These are phyloP conservation scores for Drosophila lacteicornis DNA, from an alignment of 1,140 invertebrate genomes.

Conservation along the genomic window DNA sequence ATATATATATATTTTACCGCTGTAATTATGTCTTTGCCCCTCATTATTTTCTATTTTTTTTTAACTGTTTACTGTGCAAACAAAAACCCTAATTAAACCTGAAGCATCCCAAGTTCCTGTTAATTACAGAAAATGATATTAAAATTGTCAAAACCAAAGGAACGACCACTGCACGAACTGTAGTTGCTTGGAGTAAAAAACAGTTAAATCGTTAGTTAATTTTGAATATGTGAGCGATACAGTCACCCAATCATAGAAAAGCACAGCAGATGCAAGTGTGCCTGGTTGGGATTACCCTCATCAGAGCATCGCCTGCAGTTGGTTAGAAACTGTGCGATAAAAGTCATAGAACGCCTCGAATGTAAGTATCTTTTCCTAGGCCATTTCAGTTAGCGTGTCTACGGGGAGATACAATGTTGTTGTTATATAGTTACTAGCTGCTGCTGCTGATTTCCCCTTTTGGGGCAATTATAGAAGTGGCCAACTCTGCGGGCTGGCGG, in stretches of 20 bases:
- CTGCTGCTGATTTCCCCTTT: constrained; percentile 42
- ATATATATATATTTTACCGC: too few relatives aligned
- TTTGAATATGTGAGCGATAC: constrained; percentile 27
- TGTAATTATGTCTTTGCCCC: too few relatives aligned
- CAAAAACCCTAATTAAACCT: too few relatives aligned
- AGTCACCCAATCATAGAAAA: neutral
- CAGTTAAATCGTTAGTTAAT: constrained; percentile 33
- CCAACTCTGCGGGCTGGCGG: constrained; percentile 35
- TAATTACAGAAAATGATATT: neutral
- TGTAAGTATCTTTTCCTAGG: constrained; percentile 20
- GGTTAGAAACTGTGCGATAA: constrained; percentile 46
- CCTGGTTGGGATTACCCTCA: constrained; percentile 34
- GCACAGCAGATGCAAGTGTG: constrained; percentile 2
- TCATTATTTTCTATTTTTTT: neutral
- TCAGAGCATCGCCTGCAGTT: constrained; percentile 42
- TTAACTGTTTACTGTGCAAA: too few relatives aligned
- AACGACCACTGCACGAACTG: neutral
- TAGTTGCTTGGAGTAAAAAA: constrained; percentile 1
- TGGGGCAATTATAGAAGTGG: constrained; percentile 42
- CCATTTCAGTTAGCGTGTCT: constrained; percentile 38
- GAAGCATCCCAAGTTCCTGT: too few relatives aligned
- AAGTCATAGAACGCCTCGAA: constrained; percentile 41
- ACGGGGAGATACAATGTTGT: constrained; percentile 28
- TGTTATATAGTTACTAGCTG: constrained; percentile 19
- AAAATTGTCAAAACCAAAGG: constrained; percentile 2